Percentiles rank a stretch among this genome's conserved stretches.
Conservation (phyloP, 2,113 vertebrate genomes). For the Rutilus rutilus region DNA sequence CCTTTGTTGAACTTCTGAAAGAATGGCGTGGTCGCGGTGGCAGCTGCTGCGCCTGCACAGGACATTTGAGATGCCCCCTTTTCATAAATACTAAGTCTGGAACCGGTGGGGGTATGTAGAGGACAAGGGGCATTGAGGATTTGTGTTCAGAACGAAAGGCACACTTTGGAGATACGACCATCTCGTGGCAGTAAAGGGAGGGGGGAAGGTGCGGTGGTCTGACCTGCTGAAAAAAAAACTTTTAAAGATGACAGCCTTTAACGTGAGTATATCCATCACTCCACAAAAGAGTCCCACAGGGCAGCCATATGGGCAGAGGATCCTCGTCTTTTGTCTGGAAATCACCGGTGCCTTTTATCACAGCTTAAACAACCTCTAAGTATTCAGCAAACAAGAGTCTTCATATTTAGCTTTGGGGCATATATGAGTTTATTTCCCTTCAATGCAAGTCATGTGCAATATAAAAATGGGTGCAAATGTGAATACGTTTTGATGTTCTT, state of each 20-base stretch:
- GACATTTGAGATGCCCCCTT: conserved; percentile 73
- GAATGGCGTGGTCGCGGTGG: conserved; percentile 66
- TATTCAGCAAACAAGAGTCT: conserved; percentile 47
- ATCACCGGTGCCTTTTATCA: conserved; percentile 48
- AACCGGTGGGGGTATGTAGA: conserved; percentile 43
- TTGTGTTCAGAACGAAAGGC: conserved; percentile 70
- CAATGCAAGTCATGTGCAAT: conserved; percentile 7
- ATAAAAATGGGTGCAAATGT: neutral
- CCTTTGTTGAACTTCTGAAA: conserved; percentile 64
- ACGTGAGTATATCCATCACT: conserved; percentile 69
- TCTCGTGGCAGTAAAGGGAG: conserved; percentile 48
- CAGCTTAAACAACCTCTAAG: conserved; percentile 50
- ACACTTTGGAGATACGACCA: conserved; percentile 72
- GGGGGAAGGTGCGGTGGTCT: neutral
- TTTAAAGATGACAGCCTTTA: conserved; percentile 69
- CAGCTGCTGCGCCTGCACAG: conserved; percentile 74
- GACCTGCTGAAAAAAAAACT: conserved; percentile 49
- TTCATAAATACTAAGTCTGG: conserved; percentile 76
- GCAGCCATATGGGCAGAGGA: conserved; percentile 71
- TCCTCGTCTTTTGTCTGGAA: conserved; percentile 43
- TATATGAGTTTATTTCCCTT: conserved; percentile 46
- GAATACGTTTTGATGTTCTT: neutral
- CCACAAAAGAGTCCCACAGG: conserved; percentile 69
- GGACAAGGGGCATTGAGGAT: conserved; percentile 45
- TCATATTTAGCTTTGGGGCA: conserved; percentile 15